phyloP scores from a whole-genome alignment of 1,140 invertebrate species.

The Anastrepha obliqua region DNA sequence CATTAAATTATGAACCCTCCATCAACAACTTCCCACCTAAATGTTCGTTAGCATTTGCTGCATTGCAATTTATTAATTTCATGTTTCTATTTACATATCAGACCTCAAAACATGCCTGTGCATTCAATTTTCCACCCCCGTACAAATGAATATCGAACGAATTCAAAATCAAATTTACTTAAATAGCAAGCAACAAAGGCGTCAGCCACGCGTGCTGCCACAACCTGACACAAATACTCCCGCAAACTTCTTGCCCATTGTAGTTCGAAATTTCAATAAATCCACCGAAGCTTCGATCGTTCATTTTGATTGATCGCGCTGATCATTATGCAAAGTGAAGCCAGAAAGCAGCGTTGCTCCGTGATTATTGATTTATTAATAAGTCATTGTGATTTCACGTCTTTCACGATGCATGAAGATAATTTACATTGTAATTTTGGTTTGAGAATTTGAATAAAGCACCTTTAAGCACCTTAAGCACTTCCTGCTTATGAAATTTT shows the following conservation, averaged over 20 bases:
- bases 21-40: too few species aligned
- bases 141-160: background rate
- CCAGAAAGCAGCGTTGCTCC: background rate
- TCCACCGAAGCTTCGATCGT: background rate
- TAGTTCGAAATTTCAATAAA: background rate
- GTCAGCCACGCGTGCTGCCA: background rate
- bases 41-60: conserved; percentile 42
- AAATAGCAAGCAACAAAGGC: background rate
- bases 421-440: background rate
- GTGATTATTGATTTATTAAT: background rate
- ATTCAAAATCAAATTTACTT: background rate
- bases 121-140: conserved; percentile 8
- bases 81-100: background rate
- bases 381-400: background rate
- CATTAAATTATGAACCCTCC: background rate
- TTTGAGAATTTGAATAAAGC: background rate
- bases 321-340: background rate
- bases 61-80: conserved; percentile 35
- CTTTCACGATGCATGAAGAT: background rate
- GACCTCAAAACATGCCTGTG: background rate
- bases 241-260: background rate
- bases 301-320: conserved; percentile 29
- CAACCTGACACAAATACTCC: background rate
- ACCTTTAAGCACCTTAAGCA: background rate
- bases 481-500: background rate